phyloP scores from a whole-genome alignment of 2,113 vertebrate genomes.

The Coptodon bakossiorum region DNA sequence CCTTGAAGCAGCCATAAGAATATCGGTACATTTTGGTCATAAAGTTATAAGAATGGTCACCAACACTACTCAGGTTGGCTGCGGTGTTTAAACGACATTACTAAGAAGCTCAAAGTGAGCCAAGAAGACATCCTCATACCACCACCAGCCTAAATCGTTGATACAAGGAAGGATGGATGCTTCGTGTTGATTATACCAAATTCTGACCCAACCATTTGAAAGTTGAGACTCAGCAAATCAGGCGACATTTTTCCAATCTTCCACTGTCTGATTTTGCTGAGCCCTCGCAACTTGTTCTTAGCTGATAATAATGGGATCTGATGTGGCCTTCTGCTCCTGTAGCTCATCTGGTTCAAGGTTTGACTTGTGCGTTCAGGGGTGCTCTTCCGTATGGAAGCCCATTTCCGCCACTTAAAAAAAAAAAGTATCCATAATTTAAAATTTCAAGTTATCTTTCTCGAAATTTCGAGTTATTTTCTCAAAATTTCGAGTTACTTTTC shows the following conservation, averaged over 20 bases:
- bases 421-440: neutral
- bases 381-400: neutral
- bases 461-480: neutral
- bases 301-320: neutral
- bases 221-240: neutral
- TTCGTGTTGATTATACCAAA: neutral
- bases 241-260: fast-evolving
- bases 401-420: neutral
- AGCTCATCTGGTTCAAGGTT: neutral
- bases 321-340: neutral
- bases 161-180: neutral
- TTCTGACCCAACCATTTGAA: neutral
- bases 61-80: fast-evolving
- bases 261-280: neutral
- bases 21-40: fast-evolving
- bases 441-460: neutral
- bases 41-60: neutral
- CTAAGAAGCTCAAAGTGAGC: neutral
- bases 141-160: neutral
- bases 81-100: fast-evolving
- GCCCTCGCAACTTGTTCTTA: fast-evolving
- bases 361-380: neutral
- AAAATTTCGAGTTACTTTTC: fast-evolving
- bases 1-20: neutral
- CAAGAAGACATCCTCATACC: neutral